These are phyloP conservation scores for Akabosia matsudoensis DNA, from an alignment of 1,140 invertebrate species.

Conservation along the genomic window DNA sequence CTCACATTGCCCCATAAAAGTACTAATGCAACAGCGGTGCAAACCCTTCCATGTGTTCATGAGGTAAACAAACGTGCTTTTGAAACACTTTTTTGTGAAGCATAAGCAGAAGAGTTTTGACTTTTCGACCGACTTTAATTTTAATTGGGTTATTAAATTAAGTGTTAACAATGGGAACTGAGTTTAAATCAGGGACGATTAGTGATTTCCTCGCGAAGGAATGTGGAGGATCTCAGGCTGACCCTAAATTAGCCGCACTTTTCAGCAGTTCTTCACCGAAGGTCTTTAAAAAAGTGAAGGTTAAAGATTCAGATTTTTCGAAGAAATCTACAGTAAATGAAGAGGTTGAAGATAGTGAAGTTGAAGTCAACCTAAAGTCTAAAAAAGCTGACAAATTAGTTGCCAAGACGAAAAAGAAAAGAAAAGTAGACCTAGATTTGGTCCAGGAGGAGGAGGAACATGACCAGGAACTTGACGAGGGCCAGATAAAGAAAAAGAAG, in stretches of 20 bases:
- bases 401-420: no score
- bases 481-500: background rate
- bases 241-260: slow-evolving; percentile 8
- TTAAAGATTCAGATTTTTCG: background rate
- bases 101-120: no score
- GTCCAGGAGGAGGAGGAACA: background rate
- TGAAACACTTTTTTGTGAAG: no score
- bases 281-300: slow-evolving; percentile 7
- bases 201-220: background rate
- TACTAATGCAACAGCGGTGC: no score
- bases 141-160: no score
- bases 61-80: no score
- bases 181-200: no score
- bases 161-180: no score
- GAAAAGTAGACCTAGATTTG: background rate
- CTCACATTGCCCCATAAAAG: no score
- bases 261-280: background rate
- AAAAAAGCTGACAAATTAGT: no score
- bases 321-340: background rate
- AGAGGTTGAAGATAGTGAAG: background rate
- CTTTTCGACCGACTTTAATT: no score
- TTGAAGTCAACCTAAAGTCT: background rate
- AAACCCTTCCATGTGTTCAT: no score
- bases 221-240: background rate
- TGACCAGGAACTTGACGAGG: background rate